Base-by-base conservation (phyloP, 2,797 vertebrate genomes). In the Poecilia velifera region DNA sequence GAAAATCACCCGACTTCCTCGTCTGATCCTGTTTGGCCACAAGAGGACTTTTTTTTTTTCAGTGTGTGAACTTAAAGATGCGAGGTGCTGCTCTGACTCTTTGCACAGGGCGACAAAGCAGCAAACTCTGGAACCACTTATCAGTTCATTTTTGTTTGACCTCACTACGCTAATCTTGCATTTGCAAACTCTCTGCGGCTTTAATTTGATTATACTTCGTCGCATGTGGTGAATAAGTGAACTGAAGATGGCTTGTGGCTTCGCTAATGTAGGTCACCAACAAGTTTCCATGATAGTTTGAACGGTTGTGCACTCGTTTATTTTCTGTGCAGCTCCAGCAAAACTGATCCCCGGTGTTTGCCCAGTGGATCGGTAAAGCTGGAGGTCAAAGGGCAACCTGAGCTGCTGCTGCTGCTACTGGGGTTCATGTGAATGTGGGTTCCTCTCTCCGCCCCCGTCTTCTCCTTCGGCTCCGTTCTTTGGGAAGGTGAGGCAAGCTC, bases 241-340 rank as follows among this genome's bases (percentile, higher is more conserved):
- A 28, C 16, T 53, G 74, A 57, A 88, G 81, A 77, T 31, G 64
- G 76, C 80, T 84, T 92, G 94, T 90, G 94, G 94, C 79, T 94
- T 92, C 62, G 36, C n/a, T 34, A 85, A 94, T 92, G 79, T 95
- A 94, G 95, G 93, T 94, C 93, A 94, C 83, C 86, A 25, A 84
- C 87, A 57, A 72, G 81, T 87, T 88, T 90, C 88, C 85, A 88
- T 62, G 57, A 79, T 82, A 84, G 79, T 88, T 84, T 90, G 41
- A 76, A 85, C 80, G 85, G 83, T 89, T 88, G 75, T 93, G 87
- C 77, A 76, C 76, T 83, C 59, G 53, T 89, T 90, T 90, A 62
- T 89, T 90, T 90, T 88, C 89, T 92, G 85, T 84, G 91, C 86
- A 87, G 47, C 78, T 49, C 77, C 59, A 55, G 47, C 25, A 45